Conservation (phyloP, 1,140 invertebrate genomes). For the Lepidurus couesii region DNA sequence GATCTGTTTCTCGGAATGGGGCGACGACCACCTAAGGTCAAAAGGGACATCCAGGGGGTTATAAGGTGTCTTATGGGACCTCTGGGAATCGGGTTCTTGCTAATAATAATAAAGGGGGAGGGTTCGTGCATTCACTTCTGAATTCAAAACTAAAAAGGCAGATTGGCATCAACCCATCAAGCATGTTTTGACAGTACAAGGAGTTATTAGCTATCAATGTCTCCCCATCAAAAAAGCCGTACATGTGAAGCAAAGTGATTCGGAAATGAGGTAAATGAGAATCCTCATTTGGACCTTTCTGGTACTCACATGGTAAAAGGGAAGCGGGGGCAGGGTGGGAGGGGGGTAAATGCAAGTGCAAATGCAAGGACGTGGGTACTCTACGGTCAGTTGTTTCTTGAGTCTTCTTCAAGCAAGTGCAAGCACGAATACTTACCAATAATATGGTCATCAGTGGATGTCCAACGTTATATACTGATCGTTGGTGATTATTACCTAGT, state of each 20-base stretch:
- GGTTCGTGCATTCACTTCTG: too few relatives aligned
- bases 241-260: conserved; percentile 8
- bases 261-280: not conserved
- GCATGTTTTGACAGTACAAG: not conserved
- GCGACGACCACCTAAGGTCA: not conserved
- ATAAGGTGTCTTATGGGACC: too few relatives aligned
- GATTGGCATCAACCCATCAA: not conserved
- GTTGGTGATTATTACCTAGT: not conserved
- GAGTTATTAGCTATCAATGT: conserved; percentile 15
- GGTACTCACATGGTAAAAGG: not conserved
- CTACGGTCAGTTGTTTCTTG: conserved; percentile 11
- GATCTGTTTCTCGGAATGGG: not conserved
- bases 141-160: not conserved
- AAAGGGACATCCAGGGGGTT: not conserved
- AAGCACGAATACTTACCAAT: not conserved
- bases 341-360: conserved; percentile 10
- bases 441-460: not conserved
- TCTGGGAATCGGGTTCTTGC: too few relatives aligned
- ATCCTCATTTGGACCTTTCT: conserved; percentile 18
- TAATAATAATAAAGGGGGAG: too few relatives aligned
- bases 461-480: not conserved
- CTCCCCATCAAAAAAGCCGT: conserved; percentile 12
- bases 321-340: not conserved
- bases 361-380: not conserved
- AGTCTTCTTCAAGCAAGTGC: conserved; percentile 18